Evolutionary conservation across 1,140 invertebrate genomes (phyloP).

Genomic region (Drosophila biarmipes): DNA sequence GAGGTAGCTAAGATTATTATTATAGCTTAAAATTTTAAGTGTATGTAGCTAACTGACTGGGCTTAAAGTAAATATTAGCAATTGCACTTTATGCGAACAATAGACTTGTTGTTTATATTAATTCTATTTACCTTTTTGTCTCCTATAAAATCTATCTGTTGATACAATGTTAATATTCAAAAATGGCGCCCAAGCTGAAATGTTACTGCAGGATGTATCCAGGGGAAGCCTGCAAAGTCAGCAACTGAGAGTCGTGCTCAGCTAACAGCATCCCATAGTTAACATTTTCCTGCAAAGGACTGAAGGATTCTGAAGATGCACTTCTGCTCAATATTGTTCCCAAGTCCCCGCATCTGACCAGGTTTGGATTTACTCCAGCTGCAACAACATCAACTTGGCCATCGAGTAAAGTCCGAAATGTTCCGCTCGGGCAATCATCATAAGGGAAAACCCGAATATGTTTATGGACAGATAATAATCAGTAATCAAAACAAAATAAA

Average conservation of each 20-base stretch:
- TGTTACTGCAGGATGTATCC: not conserved
- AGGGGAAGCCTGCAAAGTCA: not conserved
- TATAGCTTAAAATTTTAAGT: too few relatives aligned
- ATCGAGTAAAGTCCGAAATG: not conserved
- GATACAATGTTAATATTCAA: not conserved
- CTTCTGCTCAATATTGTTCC: not conserved
- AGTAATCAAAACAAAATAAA: conserved; percentile 78
- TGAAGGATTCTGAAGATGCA: not conserved
- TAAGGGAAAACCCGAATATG: conserved; percentile 41
- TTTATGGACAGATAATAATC: conserved; percentile 68
- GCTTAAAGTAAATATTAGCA: not conserved
- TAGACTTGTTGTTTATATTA: conserved; percentile 7
- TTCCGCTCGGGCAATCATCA: conserved; percentile 29
- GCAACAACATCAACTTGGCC: conserved; percentile 6
- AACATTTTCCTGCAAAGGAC: not conserved
- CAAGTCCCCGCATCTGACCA: not conserved
- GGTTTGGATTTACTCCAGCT: not conserved
- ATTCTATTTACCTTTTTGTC: too few relatives aligned
- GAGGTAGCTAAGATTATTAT: too few relatives aligned
- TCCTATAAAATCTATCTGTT: too few relatives aligned
- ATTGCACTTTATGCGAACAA: conserved; percentile 7
- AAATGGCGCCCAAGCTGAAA: conserved; percentile 17
- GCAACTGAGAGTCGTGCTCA: not conserved
- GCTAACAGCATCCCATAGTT: conserved; percentile 3
- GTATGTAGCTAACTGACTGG: not conserved